A percentile compares a stretch with the other conserved stretches of the same genome.
Evolutionary conservation across 2,888 invertebrate species (phyloP).

Genomic region (Cancer borealis): DNA sequence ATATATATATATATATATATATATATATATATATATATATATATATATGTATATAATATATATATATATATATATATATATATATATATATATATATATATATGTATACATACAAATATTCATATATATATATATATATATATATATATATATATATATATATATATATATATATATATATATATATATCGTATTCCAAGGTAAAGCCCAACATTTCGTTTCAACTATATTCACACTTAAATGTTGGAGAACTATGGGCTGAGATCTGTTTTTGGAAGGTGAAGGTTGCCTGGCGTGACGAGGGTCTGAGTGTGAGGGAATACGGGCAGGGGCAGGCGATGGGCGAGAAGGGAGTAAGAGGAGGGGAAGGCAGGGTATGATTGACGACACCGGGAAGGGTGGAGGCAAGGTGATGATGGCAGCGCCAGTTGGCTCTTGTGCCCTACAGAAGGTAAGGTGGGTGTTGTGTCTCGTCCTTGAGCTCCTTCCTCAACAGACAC

Average conservation of each 20-base stretch:
- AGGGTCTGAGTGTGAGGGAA: background rate
- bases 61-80: conserved; percentile 7
- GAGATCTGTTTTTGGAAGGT: background rate
- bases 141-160: conserved; percentile 61
- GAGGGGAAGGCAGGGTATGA: conserved; percentile 23
- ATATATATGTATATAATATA: too few relatives aligned
- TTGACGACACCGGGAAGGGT: conserved; percentile 37
- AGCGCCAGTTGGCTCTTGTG: conserved; percentile 36
- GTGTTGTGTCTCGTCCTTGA: background rate
- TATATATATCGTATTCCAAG: background rate
- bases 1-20: too few relatives aligned
- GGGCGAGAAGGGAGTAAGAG: background rate
- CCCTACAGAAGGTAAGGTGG: conserved; percentile 28
- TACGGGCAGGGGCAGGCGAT: background rate
- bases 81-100: conserved; percentile 41
- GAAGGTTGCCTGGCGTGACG: background rate
- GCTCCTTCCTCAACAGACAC: background rate
- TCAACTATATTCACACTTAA: too few relatives aligned
- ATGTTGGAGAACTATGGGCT: too few relatives aligned
- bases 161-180: conserved; percentile 55
- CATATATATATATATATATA: conserved; percentile 53
- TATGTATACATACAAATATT: background rate
- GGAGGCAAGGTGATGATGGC: conserved; percentile 24
- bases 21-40: too few relatives aligned
- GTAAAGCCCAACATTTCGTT: too few relatives aligned